Base-by-base conservation (phyloP, 2,113 vertebrate species). In the Lanius ludovicianus region DNA sequence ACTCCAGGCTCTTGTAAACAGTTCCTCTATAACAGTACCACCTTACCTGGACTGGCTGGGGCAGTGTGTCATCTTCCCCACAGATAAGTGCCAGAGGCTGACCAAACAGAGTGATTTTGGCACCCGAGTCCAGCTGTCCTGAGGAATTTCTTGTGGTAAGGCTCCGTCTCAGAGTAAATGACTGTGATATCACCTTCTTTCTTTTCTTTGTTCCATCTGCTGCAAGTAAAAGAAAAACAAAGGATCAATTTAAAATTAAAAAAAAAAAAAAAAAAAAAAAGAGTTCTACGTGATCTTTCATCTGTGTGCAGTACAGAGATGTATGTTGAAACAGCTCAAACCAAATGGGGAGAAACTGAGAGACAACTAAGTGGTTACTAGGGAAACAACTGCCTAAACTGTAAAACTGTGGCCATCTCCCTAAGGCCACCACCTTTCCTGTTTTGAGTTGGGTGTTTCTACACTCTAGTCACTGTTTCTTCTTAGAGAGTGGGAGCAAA, bases 21-120 rank as follows among this genome's bases (percentile, higher is more conserved):
- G 28, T 39, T 62, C 23, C 23, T 39, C 23, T 69, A 13, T 25
- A 52, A 46, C 0, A 1, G 19, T 52, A 90, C 3, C 1, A 3
- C 12, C 98, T 92, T 97, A 99, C 99, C 95, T 98, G 97, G 67
- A 99, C 96, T 24, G 98, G 98, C 46, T 98, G 98, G 27, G 99
- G 99, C n/a, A 99, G 98, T 0, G 92, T 97, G 74, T 97, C 79
- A 1, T 98, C 96, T 30, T 98, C 98, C 3, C 97, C 96, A 53
- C 98, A 99, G 87, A 99, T 97, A 27, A 97, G 82, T 62, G 98
- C 93, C 76, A 99, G 97, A 37, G 98, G 98, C 86, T 98, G 98
- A 75, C 99, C 98, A 95, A 99, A 99, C 49, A 99, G 96, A 41
- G 97, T 78, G 4, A 92, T 92, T 96, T 98, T 99, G 79, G 96